phyloP scores from a whole-genome alignment of 2,113 vertebrate species.

The Notothenia coriiceps region DNA sequence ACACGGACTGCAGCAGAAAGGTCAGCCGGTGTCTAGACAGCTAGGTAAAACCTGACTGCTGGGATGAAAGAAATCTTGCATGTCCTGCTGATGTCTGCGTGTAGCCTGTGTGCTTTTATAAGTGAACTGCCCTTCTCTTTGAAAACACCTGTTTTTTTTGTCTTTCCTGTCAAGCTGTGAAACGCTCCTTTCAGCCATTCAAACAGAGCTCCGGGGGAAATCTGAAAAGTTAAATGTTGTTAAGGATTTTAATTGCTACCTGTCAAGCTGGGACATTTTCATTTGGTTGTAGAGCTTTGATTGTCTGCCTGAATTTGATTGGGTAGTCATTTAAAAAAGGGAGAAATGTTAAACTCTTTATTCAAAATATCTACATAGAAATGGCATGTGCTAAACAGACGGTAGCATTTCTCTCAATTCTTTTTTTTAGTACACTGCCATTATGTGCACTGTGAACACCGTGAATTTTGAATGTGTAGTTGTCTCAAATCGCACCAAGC shows the following conservation, averaged over 20 bases:
- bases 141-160: background rate
- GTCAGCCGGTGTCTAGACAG: conserved; percentile 72
- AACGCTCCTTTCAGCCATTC: conserved; percentile 6
- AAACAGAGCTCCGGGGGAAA: background rate
- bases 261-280: background rate
- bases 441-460: too few species aligned
- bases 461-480: too few species aligned
- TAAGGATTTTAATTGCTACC: background rate
- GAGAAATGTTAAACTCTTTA: too few species aligned
- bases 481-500: too few species aligned
- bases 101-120: background rate
- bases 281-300: too few species aligned
- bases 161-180: background rate
- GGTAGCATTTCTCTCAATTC: too few species aligned
- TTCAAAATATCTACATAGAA: too few species aligned
- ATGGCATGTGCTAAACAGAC: too few species aligned
- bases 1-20: conserved; percentile 64
- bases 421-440: too few species aligned
- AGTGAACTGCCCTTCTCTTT: conserved; percentile 4
- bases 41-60: conserved; percentile 41
- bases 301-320: too few species aligned
- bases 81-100: conserved; percentile 38
- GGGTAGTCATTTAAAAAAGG: too few species aligned
- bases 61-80: conserved; percentile 33
- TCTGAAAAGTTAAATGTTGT: background rate